These are phyloP conservation scores for Embidobia sp. DNA, from an alignment of 2,888 invertebrate genomes.

Conservation along the genomic window DNA sequence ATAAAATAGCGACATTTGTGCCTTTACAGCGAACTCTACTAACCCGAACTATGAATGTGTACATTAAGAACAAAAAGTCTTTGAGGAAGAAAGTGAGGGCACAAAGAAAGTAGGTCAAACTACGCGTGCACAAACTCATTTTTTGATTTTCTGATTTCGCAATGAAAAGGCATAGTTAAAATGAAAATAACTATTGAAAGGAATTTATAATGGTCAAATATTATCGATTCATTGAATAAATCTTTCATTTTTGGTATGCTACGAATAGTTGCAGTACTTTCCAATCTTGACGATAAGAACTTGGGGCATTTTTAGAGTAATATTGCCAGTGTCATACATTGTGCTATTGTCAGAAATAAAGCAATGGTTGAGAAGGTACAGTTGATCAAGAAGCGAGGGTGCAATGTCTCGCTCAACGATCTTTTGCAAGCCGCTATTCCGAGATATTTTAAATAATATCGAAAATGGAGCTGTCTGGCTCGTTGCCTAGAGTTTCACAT, in stretches of 20 bases:
- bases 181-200: neutral
- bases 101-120: too few species aligned
- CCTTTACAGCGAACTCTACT: too few species aligned
- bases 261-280: neutral
- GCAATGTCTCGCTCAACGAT: conserved; percentile 50
- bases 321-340: conserved; percentile 77
- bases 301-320: conserved; percentile 72
- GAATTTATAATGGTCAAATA: too few species aligned
- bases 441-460: conserved; percentile 76
- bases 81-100: too few species aligned
- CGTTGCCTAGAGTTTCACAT: conserved; percentile 73
- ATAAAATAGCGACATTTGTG: too few species aligned
- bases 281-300: conserved; percentile 63
- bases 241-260: neutral
- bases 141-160: too few species aligned
- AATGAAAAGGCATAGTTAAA: too few species aligned
- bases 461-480: conserved; percentile 76
- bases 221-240: neutral
- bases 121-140: too few species aligned
- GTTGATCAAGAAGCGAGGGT: conserved; percentile 23
- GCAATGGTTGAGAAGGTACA: conserved; percentile 9
- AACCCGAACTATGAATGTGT: too few species aligned
- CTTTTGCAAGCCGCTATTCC: conserved; percentile 64
- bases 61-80: too few species aligned
- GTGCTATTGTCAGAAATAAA: conserved; percentile 70